These are phyloP conservation scores for Acanthurus leucopareius DNA, from an alignment of 2,797 vertebrate species.

Conservation along the genomic window DNA sequence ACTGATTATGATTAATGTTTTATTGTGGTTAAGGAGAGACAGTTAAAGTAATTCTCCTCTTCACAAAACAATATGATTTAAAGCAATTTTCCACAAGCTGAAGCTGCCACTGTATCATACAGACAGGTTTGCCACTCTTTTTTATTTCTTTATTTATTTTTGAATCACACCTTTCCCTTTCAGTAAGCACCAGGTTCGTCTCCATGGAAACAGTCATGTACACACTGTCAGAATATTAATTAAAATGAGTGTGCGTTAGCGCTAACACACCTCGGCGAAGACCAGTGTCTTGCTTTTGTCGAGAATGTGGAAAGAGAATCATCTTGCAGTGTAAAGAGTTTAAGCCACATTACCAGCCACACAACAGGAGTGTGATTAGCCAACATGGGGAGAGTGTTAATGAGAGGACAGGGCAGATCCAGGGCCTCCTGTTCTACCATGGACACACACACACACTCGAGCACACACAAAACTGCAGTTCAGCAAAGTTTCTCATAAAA, in stretches of 20 bases:
- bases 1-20: conserved; percentile 5
- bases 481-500: conserved; percentile 72
- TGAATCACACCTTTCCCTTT: conserved; percentile 33
- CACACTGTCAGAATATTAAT: conserved; percentile 64
- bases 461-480: conserved; percentile 58
- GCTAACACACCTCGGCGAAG: conserved; percentile 23
- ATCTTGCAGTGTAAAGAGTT: conserved; percentile 23
- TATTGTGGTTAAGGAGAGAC: not conserved
- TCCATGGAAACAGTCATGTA: conserved; percentile 68
- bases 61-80: conserved; percentile 25
- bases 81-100: conserved; percentile 11
- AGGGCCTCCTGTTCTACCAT: conserved; percentile 48
- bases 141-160: not conserved
- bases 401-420: conserved; percentile 69
- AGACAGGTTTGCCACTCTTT: conserved; percentile 17
- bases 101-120: conserved; percentile 21
- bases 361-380: conserved; percentile 77
- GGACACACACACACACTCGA: conserved; percentile 15
- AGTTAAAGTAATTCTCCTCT: conserved; percentile 15
- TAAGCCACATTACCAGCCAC: conserved; percentile 56
- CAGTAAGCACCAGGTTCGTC: conserved; percentile 46
- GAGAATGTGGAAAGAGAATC: conserved; percentile 21
- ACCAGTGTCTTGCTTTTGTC: conserved; percentile 24
- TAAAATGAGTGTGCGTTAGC: conserved; percentile 21
- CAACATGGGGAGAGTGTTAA: conserved; percentile 76